Percentiles rank a stretch among this genome's conserved stretches.
These are phyloP conservation scores for Ariolimax columbianus DNA, from an alignment of 2,888 invertebrate species.

Conservation along the genomic window DNA sequence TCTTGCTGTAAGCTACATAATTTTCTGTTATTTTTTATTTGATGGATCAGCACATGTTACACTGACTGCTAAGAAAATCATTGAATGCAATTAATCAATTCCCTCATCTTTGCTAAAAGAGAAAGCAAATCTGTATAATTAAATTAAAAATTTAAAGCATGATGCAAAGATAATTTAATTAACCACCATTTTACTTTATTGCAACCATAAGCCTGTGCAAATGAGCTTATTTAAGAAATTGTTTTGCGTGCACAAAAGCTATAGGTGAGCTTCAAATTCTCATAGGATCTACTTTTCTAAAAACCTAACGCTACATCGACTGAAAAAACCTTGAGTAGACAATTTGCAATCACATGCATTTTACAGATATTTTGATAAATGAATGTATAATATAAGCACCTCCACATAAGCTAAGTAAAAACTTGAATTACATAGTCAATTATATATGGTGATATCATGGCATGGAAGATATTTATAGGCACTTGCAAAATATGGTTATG, in stretches of 20 bases:
- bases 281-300: not conserved
- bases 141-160: conserved; percentile 6
- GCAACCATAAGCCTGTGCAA: not conserved
- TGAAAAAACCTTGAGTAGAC: not conserved
- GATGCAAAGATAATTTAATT: not conserved
- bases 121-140: not conserved
- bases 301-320: not conserved
- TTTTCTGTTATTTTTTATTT: not conserved
- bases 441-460: not conserved
- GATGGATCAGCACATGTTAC: too few species aligned
- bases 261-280: not conserved
- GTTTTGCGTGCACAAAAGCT: not conserved
- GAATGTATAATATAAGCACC: not conserved
- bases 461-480: not conserved
- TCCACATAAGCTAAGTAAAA: not conserved
- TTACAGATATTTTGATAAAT: not conserved
- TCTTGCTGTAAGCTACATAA: conserved; percentile 6
- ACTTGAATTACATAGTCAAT: not conserved
- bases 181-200: not conserved
- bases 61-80: too few species aligned
- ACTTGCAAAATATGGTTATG: not conserved
- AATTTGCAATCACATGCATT: conserved; percentile 12
- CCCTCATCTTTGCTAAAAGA: too few species aligned
- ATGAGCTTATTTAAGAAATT: not conserved
- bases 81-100: too few species aligned